phyloP scores from a whole-genome alignment of 2,113 vertebrate genomes.

The Poicephalus gulielmi region DNA sequence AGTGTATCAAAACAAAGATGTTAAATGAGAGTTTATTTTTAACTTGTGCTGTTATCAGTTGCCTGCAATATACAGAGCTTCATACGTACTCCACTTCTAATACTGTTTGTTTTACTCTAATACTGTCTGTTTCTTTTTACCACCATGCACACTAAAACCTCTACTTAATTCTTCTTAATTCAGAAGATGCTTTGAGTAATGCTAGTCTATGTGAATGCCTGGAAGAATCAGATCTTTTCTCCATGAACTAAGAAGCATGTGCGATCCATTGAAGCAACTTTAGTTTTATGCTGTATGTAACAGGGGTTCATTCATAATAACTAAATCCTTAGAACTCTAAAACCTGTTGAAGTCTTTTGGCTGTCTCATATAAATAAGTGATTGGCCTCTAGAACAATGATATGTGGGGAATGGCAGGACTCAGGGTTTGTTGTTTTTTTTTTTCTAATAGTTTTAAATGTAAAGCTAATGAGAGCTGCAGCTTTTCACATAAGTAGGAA shows the following conservation, averaged over 20 bases:
- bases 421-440: background rate
- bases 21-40: conserved; percentile 13
- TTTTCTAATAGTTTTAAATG: background rate
- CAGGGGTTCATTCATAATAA: background rate
- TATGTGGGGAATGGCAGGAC: background rate
- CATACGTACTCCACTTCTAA: background rate
- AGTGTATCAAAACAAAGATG: background rate
- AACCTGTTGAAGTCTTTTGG: background rate
- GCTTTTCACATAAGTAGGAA: background rate
- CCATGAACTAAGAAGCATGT: background rate
- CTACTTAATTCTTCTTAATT: background rate
- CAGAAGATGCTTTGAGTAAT: background rate
- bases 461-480: background rate
- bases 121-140: background rate
- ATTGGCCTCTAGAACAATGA: background rate
- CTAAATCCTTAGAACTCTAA: background rate
- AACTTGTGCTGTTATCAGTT: background rate
- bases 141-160: background rate
- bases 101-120: background rate
- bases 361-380: background rate
- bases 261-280: background rate
- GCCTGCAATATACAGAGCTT: background rate
- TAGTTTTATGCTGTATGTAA: background rate
- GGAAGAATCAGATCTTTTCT: background rate
- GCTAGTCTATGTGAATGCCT: background rate